Evolutionary conservation across 2,888 invertebrate genomes (phyloP).

Genomic region (Villa cingulata): DNA sequence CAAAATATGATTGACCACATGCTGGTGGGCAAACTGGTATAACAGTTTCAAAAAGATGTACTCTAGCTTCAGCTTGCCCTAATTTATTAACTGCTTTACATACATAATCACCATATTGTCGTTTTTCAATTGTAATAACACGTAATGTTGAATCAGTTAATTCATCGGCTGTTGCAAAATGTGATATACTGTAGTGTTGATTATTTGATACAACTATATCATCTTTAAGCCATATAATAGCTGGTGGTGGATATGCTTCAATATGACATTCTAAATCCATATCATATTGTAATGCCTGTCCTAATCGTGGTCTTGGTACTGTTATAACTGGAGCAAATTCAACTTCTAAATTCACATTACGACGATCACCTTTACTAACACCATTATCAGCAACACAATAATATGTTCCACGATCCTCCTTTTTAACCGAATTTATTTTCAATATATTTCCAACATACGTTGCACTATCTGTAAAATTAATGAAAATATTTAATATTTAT

Average conservation of each 20-base stretch:
- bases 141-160: conserved; percentile 81
- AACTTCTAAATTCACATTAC: conserved; percentile 81
- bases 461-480: conserved; percentile 31
- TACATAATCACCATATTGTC: conserved; percentile 72
- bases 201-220: conserved; percentile 70
- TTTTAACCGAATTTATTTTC: conserved; percentile 62
- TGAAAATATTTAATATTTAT: neutral
- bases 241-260: conserved; percentile 88
- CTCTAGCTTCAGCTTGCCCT: conserved; percentile 62
- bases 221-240: conserved; percentile 82
- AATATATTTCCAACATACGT: conserved; percentile 60
- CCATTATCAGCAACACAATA: conserved; percentile 88
- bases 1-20: conserved; percentile 42
- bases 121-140: conserved; percentile 80
- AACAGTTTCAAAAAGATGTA: conserved; percentile 77
- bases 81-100: conserved; percentile 84
- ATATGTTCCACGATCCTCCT: conserved; percentile 85
- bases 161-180: conserved; percentile 83
- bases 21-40: conserved; percentile 89
- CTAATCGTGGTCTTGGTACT: conserved; percentile 68
- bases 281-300: conserved; percentile 79
- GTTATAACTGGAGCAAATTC: conserved; percentile 80
- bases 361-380: conserved; percentile 68
- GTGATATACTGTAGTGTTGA: conserved; percentile 82
- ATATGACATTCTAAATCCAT: conserved; percentile 92